Percentiles rank a stretch among this genome's conserved stretches.
Conservation (phyloP, 2,797 vertebrate species). For the Girardinus metallicus region DNA sequence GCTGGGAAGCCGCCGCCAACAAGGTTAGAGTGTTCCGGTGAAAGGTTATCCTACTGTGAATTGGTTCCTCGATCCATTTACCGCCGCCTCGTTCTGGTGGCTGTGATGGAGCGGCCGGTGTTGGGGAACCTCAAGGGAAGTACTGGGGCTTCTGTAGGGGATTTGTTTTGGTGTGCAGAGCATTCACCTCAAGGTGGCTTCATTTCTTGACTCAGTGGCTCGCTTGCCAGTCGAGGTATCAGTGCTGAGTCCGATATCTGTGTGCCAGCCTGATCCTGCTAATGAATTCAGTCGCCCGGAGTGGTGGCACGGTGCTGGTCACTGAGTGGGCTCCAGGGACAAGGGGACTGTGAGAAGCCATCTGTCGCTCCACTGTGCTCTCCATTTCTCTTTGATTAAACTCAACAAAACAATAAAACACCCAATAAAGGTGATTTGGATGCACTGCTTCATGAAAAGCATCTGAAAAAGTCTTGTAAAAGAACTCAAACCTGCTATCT, state of each 20-base stretch:
- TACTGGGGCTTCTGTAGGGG: slow-evolving; percentile 30
- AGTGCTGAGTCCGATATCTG: slow-evolving; percentile 23
- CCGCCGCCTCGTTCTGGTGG: slow-evolving; percentile 19
- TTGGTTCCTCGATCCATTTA: slow-evolving; percentile 65
- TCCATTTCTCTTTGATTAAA: slow-evolving; percentile 26
- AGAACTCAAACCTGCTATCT: not conserved
- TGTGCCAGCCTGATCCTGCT: slow-evolving; percentile 55
- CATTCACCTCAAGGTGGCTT: slow-evolving; percentile 62
- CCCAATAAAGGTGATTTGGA: slow-evolving; percentile 4
- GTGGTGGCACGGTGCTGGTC: slow-evolving; percentile 59
- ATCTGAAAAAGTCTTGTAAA: slow-evolving; percentile 2
- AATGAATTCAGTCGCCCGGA: slow-evolving; percentile 68
- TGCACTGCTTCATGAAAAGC: not conserved
- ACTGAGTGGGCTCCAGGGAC: slow-evolving; percentile 61
- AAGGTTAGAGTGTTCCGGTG: slow-evolving; percentile 33
- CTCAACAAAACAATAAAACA: slow-evolving; percentile 20
- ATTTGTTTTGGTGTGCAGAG: slow-evolving; percentile 59
- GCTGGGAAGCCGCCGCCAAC: slow-evolving; percentile 19
- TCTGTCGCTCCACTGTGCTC: slow-evolving; percentile 54
- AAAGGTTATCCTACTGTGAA: slow-evolving; percentile 59
- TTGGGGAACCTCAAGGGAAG: slow-evolving; percentile 43
- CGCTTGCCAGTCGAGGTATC: slow-evolving; percentile 25
- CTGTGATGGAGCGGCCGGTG: slow-evolving; percentile 38
- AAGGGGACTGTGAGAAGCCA: slow-evolving; percentile 51
- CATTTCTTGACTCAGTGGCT: slow-evolving; percentile 69